Base-by-base conservation (phyloP, 2,888 invertebrate genomes). In the Reticulitermes lucifugus region DNA sequence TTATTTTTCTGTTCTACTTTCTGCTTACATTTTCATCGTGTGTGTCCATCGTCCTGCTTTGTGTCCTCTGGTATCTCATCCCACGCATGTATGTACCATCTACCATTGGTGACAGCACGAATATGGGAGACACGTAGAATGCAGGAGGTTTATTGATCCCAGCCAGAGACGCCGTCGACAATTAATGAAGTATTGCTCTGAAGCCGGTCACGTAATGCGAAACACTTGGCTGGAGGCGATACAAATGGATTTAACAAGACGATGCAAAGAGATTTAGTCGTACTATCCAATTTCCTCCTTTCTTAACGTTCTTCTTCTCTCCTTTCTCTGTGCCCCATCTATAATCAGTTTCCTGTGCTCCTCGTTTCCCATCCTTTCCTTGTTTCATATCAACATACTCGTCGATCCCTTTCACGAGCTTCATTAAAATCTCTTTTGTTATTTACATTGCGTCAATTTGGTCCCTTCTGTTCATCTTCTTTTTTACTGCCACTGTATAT, bases 361-460 rank as follows among this genome's bases (percentile, higher is more conserved):
- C 35, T 73, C 5, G 12, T 73, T 73, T 18, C 29, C 25, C 73
- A 41, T 73, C 14, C 3, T 41, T 22, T 21, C 79, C 25, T 79
- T 79, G 79, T 79, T 51, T 79, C 79, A 51, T 21, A 43, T 46
- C 22, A 79, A n/a, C 73, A 41, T 73, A n/a, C 14, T 73, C 46
- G 41, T 79, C 79, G 43, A 51, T 55, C 35, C 51, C 51, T 29
- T 79, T 55, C 79, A 79, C 79, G 51, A 55, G 79, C 46, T 83
- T 83, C 83, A 83, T 83, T 83, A 83, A 83, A 73, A 73, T 75
- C 29, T 73, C 83, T 73, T 83, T 83, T 83, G 83, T 83, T 83
- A 83, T 83, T 83, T 83, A 83, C 83, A 73, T 83, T 83, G 71
- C 83, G 22, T 71, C 83, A 43, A 46, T 83, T 83, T 83, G n/a